Percentiles rank a stretch among this genome's conserved stretches.
Evolutionary conservation across 2,888 invertebrate genomes (phyloP).

Genomic region (Mimas tiliae): DNA sequence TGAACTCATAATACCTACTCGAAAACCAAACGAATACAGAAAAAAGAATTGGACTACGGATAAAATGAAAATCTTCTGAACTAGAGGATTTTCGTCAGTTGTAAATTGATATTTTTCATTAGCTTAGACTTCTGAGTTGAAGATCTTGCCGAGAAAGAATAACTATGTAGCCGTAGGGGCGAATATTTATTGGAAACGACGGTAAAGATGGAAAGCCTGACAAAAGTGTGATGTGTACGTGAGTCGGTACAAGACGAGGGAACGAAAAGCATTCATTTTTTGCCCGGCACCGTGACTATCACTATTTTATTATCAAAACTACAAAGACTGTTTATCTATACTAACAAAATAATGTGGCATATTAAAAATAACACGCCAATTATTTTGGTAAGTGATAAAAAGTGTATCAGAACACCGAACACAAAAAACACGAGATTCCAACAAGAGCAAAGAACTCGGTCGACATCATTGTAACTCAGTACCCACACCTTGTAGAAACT

Average conservation of each 20-base stretch:
- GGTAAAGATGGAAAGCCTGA: not conserved
- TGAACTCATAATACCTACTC: not conserved
- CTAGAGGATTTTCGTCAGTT: not conserved
- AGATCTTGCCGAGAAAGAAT: conserved; percentile 6
- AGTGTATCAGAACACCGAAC: too few relatives aligned
- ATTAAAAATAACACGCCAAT: too few relatives aligned
- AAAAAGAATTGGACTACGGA: not conserved
- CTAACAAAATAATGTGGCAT: too few relatives aligned
- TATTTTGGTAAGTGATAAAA: too few relatives aligned
- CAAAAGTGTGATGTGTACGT: not conserved
- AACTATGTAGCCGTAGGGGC: not conserved
- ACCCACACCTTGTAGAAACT: conserved; percentile 37
- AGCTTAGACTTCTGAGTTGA: not conserved
- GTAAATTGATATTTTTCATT: conserved; percentile 15
- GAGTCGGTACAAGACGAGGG: too few relatives aligned
- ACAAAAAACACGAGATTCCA: not conserved
- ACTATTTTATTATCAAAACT: not conserved
- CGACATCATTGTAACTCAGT: conserved; percentile 21
- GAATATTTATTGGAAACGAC: not conserved
- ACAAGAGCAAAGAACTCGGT: conserved; percentile 18
- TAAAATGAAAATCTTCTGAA: not conserved
- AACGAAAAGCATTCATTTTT: not conserved
- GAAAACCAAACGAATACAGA: not conserved
- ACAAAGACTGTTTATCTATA: not conserved
- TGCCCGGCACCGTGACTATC: too few relatives aligned